Percentiles rank a stretch among this genome's conserved stretches.
Evolutionary conservation across 1,140 invertebrate species (phyloP).

Genomic region (Orchestia grillus): DNA sequence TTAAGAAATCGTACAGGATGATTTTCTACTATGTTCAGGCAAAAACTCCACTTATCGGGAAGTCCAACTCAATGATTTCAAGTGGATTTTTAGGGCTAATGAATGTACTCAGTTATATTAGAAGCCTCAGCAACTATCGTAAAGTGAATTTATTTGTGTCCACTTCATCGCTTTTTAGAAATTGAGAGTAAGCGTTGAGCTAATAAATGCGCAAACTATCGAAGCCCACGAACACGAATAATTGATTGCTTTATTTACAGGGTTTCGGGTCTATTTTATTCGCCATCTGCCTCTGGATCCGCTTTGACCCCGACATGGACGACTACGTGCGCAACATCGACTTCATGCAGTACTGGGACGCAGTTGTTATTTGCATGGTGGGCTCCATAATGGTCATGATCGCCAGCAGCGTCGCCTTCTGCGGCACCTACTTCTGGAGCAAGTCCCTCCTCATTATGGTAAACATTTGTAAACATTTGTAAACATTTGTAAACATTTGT

Average conservation of each 20-base stretch:
- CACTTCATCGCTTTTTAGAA: background rate
- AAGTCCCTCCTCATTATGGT: slow-evolving; percentile 15
- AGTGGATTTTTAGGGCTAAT: too few relatives aligned
- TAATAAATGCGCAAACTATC: background rate
- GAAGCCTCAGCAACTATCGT: too few relatives aligned
- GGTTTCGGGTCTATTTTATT: slow-evolving; percentile 3
- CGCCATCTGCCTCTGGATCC: slow-evolving; percentile 33
- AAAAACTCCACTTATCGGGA: too few relatives aligned
- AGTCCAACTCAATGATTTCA: too few relatives aligned
- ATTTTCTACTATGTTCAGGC: too few relatives aligned
- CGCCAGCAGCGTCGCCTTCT: background rate
- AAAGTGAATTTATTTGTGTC: background rate
- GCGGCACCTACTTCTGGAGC: slow-evolving; percentile 24
- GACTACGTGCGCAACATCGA: slow-evolving; percentile 34
- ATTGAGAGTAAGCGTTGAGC: background rate
- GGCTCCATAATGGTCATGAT: slow-evolving; percentile 14
- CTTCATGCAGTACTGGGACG: slow-evolving; percentile 36
- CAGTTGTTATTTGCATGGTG: slow-evolving; percentile 12
- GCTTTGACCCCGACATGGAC: slow-evolving; percentile 21
- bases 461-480: too few relatives aligned
- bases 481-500: too few relatives aligned
- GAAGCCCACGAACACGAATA: background rate
- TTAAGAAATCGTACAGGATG: too few relatives aligned
- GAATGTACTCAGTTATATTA: too few relatives aligned
- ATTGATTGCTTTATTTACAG: background rate